A percentile compares a stretch with the other conserved stretches of the same genome.
These are phyloP conservation scores for Apeira syringaria DNA, from an alignment of 2,888 invertebrate genomes.

Conservation along the genomic window DNA sequence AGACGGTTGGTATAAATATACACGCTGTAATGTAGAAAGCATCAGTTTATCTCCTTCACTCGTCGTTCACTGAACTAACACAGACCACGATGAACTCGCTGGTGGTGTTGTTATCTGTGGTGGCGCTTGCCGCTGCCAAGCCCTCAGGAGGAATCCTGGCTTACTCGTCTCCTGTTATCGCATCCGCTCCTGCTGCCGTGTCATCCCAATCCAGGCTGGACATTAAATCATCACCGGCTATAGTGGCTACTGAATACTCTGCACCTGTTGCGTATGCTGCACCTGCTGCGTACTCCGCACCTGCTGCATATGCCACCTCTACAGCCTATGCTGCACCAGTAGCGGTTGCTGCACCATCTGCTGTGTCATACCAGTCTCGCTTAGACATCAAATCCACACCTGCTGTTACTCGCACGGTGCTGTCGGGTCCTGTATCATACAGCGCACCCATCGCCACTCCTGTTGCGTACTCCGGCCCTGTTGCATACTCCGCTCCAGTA, in stretches of 20 bases:
- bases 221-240: constrained; percentile 50
- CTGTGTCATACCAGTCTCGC: constrained; percentile 39
- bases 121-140: constrained; percentile 65
- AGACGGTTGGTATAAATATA: constrained; percentile 65
- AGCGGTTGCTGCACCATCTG: constrained; percentile 43
- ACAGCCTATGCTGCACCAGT: constrained; percentile 45
- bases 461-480: constrained; percentile 26
- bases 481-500: constrained; percentile 27
- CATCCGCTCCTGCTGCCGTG: constrained; percentile 35
- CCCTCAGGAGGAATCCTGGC: constrained; percentile 44
- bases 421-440: constrained; percentile 48
- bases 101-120: constrained; percentile 86
- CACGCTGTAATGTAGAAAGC: constrained; percentile 57
- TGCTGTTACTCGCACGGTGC: constrained; percentile 55
- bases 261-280: constrained; percentile 25
- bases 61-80: constrained; percentile 73
- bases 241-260: constrained; percentile 37
- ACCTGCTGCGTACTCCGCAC: constrained; percentile 38
- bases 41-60: constrained; percentile 66
- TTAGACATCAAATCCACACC: constrained; percentile 53
- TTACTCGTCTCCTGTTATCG: constrained; percentile 48
- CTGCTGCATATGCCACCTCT: constrained; percentile 43
- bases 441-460: constrained; percentile 42
- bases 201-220: constrained; percentile 55
- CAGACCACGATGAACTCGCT: constrained; percentile 85